Base-by-base conservation (phyloP, 92 coral and sea anemone genomes). In the Zoanthus gigantus region DNA sequence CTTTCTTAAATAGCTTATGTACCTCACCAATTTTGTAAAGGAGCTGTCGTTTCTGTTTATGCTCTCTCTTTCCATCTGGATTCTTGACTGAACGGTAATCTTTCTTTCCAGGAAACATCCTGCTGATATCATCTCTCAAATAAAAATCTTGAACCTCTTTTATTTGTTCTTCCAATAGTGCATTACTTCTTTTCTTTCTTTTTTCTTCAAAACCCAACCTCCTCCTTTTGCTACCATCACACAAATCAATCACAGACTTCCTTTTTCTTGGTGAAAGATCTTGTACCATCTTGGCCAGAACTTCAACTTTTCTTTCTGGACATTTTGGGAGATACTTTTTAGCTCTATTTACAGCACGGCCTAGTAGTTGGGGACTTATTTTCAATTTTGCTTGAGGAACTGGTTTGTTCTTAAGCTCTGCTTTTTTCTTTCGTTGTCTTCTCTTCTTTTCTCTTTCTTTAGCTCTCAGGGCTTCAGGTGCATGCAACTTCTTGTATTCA, bases 131-230 rank as follows among this genome's bases (percentile, higher is more conserved):
- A 86, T 86, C 87, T 31, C 90, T 90, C 42, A 81, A 9, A 80
- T 82, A 91, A 54, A 91, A 91, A 5, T 82, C 45, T 73, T 87
- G 34, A 16, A 87, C 72, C 74, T 69, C 30, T 71, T 83, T 69
- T 17, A 87, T 56, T 9, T 77, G 61, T 58, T 90, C 82, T 42
- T 76, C 83, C 28, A 88, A 34, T 17, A 87, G 67, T 50, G 93
- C 89, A 90, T 87, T 88, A 74, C 87, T 79, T 90, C 93, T 82
- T 81, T 87, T 90, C 75, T 90, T 90, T 45, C 93, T 90, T 37
- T 86, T 80, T 30, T 76, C 84, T 4, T 66, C 68, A 10, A 48
- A 8, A 29, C 61, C 90, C 72, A 87, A 81, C 82, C 93, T 87
- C 76, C 78, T 77, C 87, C 82, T 87, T 29, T 76, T 46, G 44